Evolutionary conservation across 1,140 invertebrate species (phyloP).

Genomic region (Drosophila saltans): DNA sequence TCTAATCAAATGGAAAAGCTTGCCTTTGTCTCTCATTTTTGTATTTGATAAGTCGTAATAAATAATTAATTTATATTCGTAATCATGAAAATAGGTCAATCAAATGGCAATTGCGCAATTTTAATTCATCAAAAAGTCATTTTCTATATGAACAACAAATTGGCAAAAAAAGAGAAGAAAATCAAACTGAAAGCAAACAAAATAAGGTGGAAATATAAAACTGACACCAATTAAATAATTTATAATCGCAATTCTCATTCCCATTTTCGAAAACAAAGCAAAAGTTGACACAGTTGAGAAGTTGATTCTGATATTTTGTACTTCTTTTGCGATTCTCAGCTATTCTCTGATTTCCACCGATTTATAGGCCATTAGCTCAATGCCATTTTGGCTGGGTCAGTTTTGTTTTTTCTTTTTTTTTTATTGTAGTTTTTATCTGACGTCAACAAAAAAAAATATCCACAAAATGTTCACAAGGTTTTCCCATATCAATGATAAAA

Average conservation of each 20-base stretch:
- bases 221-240: conserved; percentile 27
- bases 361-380: conserved; percentile 26
- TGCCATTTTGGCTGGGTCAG: conserved; percentile 28
- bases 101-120: conserved; percentile 17
- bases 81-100: conserved; percentile 4
- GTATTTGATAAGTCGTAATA: conserved; percentile 17
- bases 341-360: conserved; percentile 13
- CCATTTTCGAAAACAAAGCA: conserved; percentile 14
- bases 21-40: conserved; percentile 6
- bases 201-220: conserved; percentile 22
- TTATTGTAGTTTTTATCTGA: not conserved
- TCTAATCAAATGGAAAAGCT: not conserved
- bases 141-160: conserved; percentile 1
- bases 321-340: not conserved
- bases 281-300: conserved; percentile 16
- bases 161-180: conserved; percentile 10
- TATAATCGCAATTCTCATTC: conserved; percentile 14
- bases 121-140: conserved; percentile 15
- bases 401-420: conserved; percentile 13
- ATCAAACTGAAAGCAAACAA: not conserved
- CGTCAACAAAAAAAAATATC: conserved; percentile 25
- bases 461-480: conserved; percentile 14
- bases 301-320: not conserved
- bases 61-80: conserved; percentile 6
- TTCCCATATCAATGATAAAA: conserved; percentile 12